A percentile compares a stretch with the other conserved stretches of the same genome.
Conservation (phyloP, 2,888 invertebrate genomes). For the Trimorus sp. region DNA sequence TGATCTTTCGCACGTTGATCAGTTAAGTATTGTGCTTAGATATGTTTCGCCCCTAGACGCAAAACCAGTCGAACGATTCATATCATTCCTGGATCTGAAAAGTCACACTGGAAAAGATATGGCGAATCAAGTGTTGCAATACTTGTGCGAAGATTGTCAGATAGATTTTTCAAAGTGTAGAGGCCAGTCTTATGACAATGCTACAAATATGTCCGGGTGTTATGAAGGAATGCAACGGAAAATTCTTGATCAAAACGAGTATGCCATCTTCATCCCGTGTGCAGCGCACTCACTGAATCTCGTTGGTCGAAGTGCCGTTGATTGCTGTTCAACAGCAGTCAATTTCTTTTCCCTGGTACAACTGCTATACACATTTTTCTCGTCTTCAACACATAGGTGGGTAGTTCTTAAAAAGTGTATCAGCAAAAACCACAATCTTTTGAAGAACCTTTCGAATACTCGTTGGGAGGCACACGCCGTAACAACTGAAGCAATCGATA, state of each 20-base stretch:
- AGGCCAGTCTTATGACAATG: conserved; percentile 71
- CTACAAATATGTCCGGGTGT: conserved; percentile 64
- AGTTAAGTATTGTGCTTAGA: no score
- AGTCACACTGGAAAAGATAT: no score
- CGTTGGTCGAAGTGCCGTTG: conserved; percentile 12
- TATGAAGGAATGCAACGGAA: conserved; percentile 65
- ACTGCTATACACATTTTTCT: conserved; percentile 7
- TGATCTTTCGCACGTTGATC: no score
- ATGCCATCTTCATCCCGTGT: conserved; percentile 68
- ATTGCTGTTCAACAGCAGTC: not conserved
- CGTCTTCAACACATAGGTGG: not conserved
- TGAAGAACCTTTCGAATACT: not conserved
- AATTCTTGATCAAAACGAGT: conserved; percentile 64
- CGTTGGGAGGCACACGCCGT: conserved; percentile 25
- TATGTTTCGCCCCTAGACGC: no score
- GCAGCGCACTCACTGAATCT: conserved; percentile 62
- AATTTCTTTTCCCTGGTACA: conserved; percentile 8
- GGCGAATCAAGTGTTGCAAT: no score
- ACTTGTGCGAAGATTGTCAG: not conserved
- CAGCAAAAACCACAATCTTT: not conserved
- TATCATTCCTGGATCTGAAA: no score
- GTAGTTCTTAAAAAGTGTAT: not conserved
- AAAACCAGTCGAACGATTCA: no score
- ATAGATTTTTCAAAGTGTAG: conserved; percentile 67
- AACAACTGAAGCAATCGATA: not conserved